Conservation (phyloP, 2,113 vertebrate genomes). For the Phylloscopus trochiloides region DNA sequence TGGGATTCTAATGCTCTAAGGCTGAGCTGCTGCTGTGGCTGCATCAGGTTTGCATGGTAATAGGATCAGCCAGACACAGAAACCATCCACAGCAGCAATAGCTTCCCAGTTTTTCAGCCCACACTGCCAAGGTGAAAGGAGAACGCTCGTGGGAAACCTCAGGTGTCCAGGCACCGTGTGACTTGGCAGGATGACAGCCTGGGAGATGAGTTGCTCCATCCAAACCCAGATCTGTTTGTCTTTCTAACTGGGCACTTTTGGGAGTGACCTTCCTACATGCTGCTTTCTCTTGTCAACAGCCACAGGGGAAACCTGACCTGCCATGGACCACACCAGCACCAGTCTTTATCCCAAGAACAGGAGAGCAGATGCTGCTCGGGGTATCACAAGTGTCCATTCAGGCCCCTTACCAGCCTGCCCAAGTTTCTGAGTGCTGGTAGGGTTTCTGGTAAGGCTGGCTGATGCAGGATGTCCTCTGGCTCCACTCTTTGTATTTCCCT, state of each 20-base stretch:
- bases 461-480: fast-evolving
- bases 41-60: fast-evolving
- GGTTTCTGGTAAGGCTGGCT: neutral
- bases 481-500: neutral
- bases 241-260: neutral
- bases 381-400: neutral
- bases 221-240: neutral
- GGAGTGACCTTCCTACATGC: neutral
- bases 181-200: neutral
- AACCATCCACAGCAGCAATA: fast-evolving
- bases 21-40: neutral
- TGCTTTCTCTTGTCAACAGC: neutral
- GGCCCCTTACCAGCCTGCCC: neutral
- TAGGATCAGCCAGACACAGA: neutral
- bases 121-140: neutral
- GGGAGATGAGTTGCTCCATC: fast-evolving
- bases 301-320: neutral
- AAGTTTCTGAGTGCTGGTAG: neutral
- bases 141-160: fast-evolving
- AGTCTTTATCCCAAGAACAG: neutral
- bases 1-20: neutral
- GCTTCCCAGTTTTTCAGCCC: neutral
- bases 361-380: neutral
- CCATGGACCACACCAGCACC: neutral
- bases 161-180: neutral